Percentiles rank a stretch among this genome's conserved stretches.
Evolutionary conservation across 2,113 vertebrate species (phyloP).

Genomic region (Glareola pratincola): DNA sequence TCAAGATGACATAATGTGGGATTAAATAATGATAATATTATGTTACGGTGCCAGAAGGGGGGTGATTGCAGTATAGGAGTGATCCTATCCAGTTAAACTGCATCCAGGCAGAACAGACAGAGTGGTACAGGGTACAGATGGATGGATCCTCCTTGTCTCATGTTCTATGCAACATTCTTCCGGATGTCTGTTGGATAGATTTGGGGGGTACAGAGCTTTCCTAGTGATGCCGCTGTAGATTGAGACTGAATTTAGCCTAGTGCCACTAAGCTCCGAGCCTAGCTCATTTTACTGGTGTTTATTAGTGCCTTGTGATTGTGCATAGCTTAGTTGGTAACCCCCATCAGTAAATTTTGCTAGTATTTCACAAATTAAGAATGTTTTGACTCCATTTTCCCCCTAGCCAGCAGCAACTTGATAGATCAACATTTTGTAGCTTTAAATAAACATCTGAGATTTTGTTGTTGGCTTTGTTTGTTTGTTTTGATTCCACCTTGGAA

Average conservation of each 20-base stretch:
- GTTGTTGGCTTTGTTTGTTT: background rate
- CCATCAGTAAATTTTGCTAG: background rate
- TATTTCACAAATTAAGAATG: background rate
- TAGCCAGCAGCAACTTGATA: background rate
- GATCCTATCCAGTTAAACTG: background rate
- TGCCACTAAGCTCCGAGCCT: background rate
- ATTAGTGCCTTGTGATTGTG: background rate
- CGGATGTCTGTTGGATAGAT: background rate
- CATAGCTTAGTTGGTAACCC: background rate
- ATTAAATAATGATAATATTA: background rate
- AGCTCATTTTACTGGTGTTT: accelerated
- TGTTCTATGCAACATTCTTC: background rate
- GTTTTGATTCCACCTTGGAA: background rate
- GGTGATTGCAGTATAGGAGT: background rate
- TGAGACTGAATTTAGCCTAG: background rate
- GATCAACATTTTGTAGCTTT: background rate
- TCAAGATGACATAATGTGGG: background rate
- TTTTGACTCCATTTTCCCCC: background rate
- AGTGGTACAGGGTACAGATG: background rate
- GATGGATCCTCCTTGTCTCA: background rate
- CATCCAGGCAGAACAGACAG: background rate
- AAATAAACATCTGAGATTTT: background rate
- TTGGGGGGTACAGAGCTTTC: background rate
- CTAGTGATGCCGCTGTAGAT: background rate
- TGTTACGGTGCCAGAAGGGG: background rate